Base-by-base conservation (phyloP, 2,888 invertebrate species). In the Tortricodes alternella region DNA sequence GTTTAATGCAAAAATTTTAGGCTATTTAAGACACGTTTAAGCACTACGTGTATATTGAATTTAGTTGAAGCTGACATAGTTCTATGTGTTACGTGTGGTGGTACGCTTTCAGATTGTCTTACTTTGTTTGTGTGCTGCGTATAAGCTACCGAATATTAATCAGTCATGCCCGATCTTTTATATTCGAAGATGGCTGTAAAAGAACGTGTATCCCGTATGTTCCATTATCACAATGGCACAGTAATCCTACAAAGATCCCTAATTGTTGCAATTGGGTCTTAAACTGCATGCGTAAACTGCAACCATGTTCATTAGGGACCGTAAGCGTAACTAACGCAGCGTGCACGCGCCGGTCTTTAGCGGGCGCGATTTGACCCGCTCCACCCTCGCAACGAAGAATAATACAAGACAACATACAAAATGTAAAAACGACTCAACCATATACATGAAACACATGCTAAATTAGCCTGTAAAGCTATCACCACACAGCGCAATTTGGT, bases 261-360 rank as follows among this genome's bases (percentile, higher is more conserved):
- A 56, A 56, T 50, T 38, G 50, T 50, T 29, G 43, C 44, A 44
- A 50, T 56, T 50, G 49, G 50, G 50, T 37, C 44, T 56, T 44
- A 56, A 56, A 50, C 50, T 56, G 56, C 56, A 50, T 81, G 80
- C 85, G 82, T 80, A 79, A 78, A 83, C 75, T 76, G 74, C 77
- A 80, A 77, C 74, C 73, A 66, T 72, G 71, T 75, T 73, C 79
- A 83, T 85, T 86, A 82, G 85, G 85, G 78, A 52, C 19, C 46
- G 76, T 68, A 65, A 57, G 76, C 82, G 82, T 83, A 80, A 81
- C 86, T 80, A 85, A 85, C 75, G 65, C 77, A 72, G 75, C 74
- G 75, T 71, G 76, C 85, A 82, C 82, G 81, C 78, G 78, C 68
- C 73, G 70, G 72, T 77, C 69, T 83, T 83, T 83, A 82, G 76